These are phyloP conservation scores for Conus canariensis DNA, from an alignment of 2,888 invertebrate genomes.

Conservation along the genomic window DNA sequence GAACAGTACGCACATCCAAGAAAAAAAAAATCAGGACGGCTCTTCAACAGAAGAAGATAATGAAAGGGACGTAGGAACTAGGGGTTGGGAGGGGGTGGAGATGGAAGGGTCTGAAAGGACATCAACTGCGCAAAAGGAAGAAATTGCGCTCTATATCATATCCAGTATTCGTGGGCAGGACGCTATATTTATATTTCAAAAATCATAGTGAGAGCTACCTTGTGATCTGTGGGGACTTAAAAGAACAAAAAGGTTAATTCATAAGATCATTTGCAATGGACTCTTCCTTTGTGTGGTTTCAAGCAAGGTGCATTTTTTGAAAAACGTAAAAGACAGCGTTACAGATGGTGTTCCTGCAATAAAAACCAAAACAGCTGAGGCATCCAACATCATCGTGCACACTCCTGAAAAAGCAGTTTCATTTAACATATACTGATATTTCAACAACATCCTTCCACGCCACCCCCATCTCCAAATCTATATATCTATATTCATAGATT, in stretches of 20 bases:
- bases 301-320: not conserved
- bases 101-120: not conserved
- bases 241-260: not conserved
- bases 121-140: not conserved
- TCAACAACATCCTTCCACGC: too few relatives aligned
- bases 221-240: slow-evolving; percentile 36
- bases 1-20: not conserved
- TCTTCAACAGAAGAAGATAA: not conserved
- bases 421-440: too few relatives aligned
- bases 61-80: not conserved
- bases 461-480: too few relatives aligned
- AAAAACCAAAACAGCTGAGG: not conserved
- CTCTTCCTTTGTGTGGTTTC: not conserved
- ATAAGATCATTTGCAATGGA: not conserved
- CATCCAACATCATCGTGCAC: not conserved
- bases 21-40: not conserved
- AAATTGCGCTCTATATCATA: too few relatives aligned
- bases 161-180: not conserved
- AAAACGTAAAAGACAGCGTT: not conserved
- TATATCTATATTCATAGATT: too few relatives aligned
- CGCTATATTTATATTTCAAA: not conserved
- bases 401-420: not conserved
- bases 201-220: not conserved
- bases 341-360: not conserved
- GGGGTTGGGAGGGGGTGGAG: not conserved